Evolutionary conservation across 2,113 vertebrate species (phyloP), one percentile per base, ranked within the genome.

Genomic region (Trinectes maculatus): DNA sequence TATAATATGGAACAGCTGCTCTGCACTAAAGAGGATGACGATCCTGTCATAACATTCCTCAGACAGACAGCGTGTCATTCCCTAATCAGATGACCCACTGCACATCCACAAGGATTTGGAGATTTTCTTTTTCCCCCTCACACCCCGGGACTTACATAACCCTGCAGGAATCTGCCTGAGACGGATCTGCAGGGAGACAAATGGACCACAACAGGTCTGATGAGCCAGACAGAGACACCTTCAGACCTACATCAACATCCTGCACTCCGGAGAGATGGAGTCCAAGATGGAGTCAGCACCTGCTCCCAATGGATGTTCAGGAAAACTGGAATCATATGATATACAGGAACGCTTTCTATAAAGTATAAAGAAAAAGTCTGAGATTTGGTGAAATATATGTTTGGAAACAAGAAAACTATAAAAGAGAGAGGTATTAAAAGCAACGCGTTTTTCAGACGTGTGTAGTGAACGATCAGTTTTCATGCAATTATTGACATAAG

Each of bases 1-100:
- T 19, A 9, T 82, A 64, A 87, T 80, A 47, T 72, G 63, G 48
- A 88, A 82, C 88, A 87, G 87, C 85, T 85, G 84, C 67, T 76
- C n/a, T 15, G 74, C n/a, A 26, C 68, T 70, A 54, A 83, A 70
- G 74, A 84, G 70, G 75, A 80, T 75, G 69, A 53, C 70, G 63
- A 74, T 84, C 69, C 78, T 68, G 71, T 83, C 83, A 74, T 77
- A 82, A 86, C 85, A 87, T 83, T 85, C 73, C 76, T 56, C 53
- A 64, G 59, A 76, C 71, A 37, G 68, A 58, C 83, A 74, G 71
- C 59, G 65, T 86, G 74, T 80, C 83, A 46, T 72, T 77, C 46
- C 42, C 59, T 67, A 61, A 83, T 85, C 85, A 69, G 59, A 85
- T 52, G 71, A 83, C 81, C 68, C 40, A 3, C 13, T 15, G 57